A percentile compares a stretch with the other conserved stretches of the same genome.
phyloP scores from a whole-genome alignment of 1,140 invertebrate genomes.

The Heliconius himera region DNA sequence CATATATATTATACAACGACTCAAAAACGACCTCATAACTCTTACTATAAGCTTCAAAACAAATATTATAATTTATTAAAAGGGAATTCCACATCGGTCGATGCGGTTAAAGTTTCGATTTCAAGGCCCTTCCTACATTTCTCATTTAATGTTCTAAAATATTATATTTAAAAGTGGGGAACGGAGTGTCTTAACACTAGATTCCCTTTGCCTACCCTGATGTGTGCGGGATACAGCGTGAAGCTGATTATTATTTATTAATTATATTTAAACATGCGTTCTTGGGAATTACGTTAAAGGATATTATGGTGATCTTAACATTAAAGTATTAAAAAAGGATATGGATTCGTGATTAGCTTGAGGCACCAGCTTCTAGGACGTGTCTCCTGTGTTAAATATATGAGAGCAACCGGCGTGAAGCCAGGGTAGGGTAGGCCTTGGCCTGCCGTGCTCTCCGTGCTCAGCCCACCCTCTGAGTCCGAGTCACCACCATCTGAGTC shows the following conservation, averaged over 20 bases:
- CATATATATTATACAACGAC: background rate
- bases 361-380: conserved; percentile 95
- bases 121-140: background rate
- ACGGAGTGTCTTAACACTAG: too few species aligned
- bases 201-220: too few species aligned
- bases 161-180: background rate
- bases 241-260: too few species aligned
- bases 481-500: conserved; percentile 82
- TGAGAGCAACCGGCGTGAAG: conserved; percentile 91
- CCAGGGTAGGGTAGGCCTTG: conserved; percentile 93
- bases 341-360: conserved; percentile 98
- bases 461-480: conserved; percentile 83
- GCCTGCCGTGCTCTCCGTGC: conserved; percentile 82
- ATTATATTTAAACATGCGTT: background rate
- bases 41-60: background rate
- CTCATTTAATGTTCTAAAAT: background rate
- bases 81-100: background rate
- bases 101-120: background rate
- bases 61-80: conserved; percentile 11
- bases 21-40: background rate
- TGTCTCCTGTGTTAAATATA: conserved; percentile 93
- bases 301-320: background rate
- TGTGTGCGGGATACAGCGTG: too few species aligned
- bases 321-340: conserved; percentile 90
- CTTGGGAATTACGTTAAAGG: background rate